Percentiles rank a stretch among this genome's conserved stretches.
phyloP scores from a whole-genome alignment of 92 coral and sea anemone genomes.

The Paramuricea clavata region DNA sequence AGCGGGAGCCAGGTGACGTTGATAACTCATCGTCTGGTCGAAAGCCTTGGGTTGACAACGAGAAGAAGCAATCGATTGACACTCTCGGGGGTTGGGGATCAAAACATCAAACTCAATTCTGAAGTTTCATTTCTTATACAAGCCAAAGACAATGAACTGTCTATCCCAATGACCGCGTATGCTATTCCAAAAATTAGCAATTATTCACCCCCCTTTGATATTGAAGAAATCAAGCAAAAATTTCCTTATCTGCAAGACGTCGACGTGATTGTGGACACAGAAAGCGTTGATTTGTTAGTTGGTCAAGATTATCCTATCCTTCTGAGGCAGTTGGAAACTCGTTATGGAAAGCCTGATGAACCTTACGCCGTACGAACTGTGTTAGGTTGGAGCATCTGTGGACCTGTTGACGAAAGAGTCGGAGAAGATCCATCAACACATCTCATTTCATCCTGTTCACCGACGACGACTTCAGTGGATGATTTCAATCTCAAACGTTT shows the following conservation, averaged over 20 bases:
- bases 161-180: background rate
- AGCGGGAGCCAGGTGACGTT: constrained; percentile 30
- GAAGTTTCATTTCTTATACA: background rate
- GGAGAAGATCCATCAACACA: background rate
- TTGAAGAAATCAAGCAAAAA: background rate
- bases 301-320: constrained; percentile 1
- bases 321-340: constrained; percentile 5
- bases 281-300: background rate
- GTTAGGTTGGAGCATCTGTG: constrained; percentile 38
- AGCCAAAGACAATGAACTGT: background rate
- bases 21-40: background rate
- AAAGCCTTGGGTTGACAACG: constrained; percentile 5
- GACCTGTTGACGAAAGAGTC: constrained; percentile 5
- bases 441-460: background rate
- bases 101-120: background rate
- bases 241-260: background rate
- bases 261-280: background rate
- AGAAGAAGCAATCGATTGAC: background rate
- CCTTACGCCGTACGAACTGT: constrained; percentile 32
- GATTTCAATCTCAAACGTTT: background rate
- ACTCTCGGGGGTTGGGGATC: constrained; percentile 25
- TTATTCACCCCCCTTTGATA: background rate
- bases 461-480: too few species aligned
- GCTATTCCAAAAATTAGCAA: constrained; percentile 1
- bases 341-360: constrained; percentile 41